These are phyloP conservation scores for Charina bottae DNA, from an alignment of 2,113 vertebrate species.

Conservation along the genomic window DNA sequence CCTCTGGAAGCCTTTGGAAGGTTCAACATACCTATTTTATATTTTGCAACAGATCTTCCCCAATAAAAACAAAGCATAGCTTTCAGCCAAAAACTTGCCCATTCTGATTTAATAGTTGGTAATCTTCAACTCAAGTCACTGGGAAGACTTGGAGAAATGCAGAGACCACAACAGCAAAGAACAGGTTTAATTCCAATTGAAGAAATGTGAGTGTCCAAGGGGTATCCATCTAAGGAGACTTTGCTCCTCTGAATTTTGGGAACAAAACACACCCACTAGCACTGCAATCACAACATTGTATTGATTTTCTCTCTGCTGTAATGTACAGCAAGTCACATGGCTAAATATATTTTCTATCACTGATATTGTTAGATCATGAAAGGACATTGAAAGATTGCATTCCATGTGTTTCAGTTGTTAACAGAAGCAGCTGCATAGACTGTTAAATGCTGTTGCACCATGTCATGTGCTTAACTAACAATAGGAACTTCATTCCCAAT, in stretches of 20 bases:
- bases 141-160: not conserved
- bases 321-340: not conserved
- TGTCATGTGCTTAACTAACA: conserved; percentile 3
- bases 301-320: not conserved
- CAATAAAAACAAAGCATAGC: not conserved
- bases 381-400: not conserved
- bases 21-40: not conserved
- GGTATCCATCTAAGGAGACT: not conserved
- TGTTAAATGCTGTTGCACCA: not conserved
- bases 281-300: not conserved
- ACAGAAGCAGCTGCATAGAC: not conserved
- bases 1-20: not conserved
- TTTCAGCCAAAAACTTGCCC: not conserved
- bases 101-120: not conserved
- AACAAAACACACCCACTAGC: not conserved
- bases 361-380: not conserved
- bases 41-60: not conserved
- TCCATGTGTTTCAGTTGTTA: not conserved
- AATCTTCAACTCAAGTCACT: not conserved
- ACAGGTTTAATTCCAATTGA: not conserved
- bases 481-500: conserved; percentile 24
- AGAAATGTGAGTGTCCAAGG: not conserved
- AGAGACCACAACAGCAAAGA: not conserved
- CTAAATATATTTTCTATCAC: not conserved
- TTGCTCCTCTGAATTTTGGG: not conserved